Base-by-base conservation (phyloP, 1,140 invertebrate genomes). In the Hylaeus volcanicus region DNA sequence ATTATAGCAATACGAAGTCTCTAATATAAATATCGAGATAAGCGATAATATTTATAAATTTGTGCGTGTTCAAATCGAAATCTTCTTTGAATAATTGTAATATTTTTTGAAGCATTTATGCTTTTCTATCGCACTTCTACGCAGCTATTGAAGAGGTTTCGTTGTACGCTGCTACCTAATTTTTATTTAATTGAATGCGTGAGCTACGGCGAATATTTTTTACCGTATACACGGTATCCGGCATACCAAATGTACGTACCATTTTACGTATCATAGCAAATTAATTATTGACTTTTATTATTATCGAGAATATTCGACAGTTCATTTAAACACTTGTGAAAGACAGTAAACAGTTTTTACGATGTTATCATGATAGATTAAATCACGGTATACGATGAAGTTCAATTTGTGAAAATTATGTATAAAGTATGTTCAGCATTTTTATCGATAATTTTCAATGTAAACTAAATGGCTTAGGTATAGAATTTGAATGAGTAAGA, bases 301-400 rank as follows among this genome's bases (percentile, higher is more conserved):
- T 2, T 78, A 43, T 53, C 63, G 48, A 26, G n/a, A 3, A 71
- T 71, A 15, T 63, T 56, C 41, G 56, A 71, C 9, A 55, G 55
- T 71, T 72, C 51, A 45, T 72, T 63, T 26, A 72, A 79, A 79
- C 39, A 53, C 8, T 78, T 14, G 56, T 79, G 72, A 86, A 82
- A 85, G 83, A 82, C 73, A 85, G 41, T 53, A 77, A 63, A 63
- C 65, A 53, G 63, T 65, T 86, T 82, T 77, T 72, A 56, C 64
- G 81, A 61, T 55, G 51, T 60, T 85, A 85, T 63, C 71, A 39
- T 61, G 43, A 75, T 77, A 85, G 58, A 79, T 58, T 9, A 72
- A 69, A 66, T 75, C 61, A 53, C 48, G 39, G 12, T 26, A 71
- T 63, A 80, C 72, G 11, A 60, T 41, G 73, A 69, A 76, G 69